These are phyloP conservation scores for Stenoptilia bipunctidactyla DNA, from an alignment of 2,888 invertebrate genomes.

Conservation along the genomic window DNA sequence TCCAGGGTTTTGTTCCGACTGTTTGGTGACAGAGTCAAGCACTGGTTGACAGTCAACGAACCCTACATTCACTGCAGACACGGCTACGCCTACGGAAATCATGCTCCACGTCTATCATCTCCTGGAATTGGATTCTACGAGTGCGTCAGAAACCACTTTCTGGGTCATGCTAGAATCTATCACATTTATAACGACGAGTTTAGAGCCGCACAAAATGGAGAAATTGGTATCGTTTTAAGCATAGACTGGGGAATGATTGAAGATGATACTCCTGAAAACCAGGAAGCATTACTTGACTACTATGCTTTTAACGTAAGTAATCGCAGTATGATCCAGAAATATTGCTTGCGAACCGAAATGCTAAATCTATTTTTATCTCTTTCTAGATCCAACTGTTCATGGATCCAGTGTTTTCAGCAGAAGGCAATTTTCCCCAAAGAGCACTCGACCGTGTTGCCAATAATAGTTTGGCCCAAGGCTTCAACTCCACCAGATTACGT, in stretches of 20 bases:
- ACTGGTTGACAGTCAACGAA: constrained; percentile 79
- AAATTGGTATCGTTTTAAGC: constrained; percentile 18
- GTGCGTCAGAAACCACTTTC: constrained; percentile 72
- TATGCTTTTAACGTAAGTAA: constrained; percentile 18
- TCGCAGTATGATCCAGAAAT: not conserved
- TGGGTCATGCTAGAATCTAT: constrained; percentile 72
- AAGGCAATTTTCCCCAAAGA: constrained; percentile 72
- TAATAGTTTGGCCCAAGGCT: constrained; percentile 61
- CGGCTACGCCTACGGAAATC: constrained; percentile 29
- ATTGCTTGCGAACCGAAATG: no score
- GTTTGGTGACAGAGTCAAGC: constrained; percentile 67
- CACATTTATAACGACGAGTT: constrained; percentile 68
- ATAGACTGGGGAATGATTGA: constrained; percentile 15
- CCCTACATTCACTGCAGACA: constrained; percentile 43
- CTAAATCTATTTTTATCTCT: no score
- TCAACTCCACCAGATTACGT: constrained; percentile 44
- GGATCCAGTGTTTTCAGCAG: constrained; percentile 70
- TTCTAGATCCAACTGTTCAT: constrained; percentile 67
- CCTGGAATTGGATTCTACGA: constrained; percentile 66
- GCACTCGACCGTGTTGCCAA: constrained; percentile 67
- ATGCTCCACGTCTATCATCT: constrained; percentile 23
- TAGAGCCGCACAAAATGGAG: constrained; percentile 46
- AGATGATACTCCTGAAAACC: constrained; percentile 14
- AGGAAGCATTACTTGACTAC: constrained; percentile 14
- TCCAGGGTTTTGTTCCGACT: constrained; percentile 44